Percentiles rank a stretch among this genome's conserved stretches.
These are phyloP conservation scores for Elmis aenea DNA, from an alignment of 2,888 invertebrate species.

Conservation along the genomic window DNA sequence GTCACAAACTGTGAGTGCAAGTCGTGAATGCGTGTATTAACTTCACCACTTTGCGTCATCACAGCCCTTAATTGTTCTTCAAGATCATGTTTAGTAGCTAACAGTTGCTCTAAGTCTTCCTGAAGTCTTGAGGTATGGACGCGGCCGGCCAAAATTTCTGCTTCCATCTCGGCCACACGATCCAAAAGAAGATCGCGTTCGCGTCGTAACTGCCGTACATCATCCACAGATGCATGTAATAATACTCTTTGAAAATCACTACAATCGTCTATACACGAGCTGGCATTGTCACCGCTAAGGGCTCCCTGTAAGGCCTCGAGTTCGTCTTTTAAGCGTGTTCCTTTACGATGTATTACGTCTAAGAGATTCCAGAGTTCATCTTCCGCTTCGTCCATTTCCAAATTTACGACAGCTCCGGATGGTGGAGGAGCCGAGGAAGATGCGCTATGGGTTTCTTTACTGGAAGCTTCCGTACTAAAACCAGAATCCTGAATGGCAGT, in stretches of 20 bases:
- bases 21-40: slow-evolving; percentile 55
- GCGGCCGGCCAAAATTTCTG: slow-evolving; percentile 62
- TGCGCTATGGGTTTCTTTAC: slow-evolving; percentile 71
- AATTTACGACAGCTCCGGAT: slow-evolving; percentile 38
- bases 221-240: slow-evolving; percentile 47
- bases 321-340: slow-evolving; percentile 57
- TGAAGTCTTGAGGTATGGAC: slow-evolving; percentile 62
- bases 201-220: slow-evolving; percentile 59
- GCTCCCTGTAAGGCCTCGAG: slow-evolving; percentile 58
- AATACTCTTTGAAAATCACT: slow-evolving; percentile 39
- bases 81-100: slow-evolving; percentile 54
- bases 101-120: slow-evolving; percentile 57
- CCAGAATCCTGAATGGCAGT: slow-evolving; percentile 77
- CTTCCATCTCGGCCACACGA: slow-evolving; percentile 71
- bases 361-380: slow-evolving; percentile 82
- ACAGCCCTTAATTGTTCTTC: slow-evolving; percentile 57
- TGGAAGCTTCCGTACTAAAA: slow-evolving; percentile 85
- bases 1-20: slow-evolving; percentile 49
- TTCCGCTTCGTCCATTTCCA: slow-evolving; percentile 53
- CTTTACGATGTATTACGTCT: slow-evolving; percentile 79
- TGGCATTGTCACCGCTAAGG: slow-evolving; percentile 26
- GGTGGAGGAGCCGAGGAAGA: slow-evolving; percentile 58
- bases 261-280: slow-evolving; percentile 30
- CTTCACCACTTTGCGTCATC: slow-evolving; percentile 53
- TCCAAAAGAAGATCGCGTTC: slow-evolving; percentile 74